Evolutionary conservation across 2,113 vertebrate genomes (phyloP), one percentile per base, ranked within the genome.

Genomic region (Poeciliopsis retropinna): DNA sequence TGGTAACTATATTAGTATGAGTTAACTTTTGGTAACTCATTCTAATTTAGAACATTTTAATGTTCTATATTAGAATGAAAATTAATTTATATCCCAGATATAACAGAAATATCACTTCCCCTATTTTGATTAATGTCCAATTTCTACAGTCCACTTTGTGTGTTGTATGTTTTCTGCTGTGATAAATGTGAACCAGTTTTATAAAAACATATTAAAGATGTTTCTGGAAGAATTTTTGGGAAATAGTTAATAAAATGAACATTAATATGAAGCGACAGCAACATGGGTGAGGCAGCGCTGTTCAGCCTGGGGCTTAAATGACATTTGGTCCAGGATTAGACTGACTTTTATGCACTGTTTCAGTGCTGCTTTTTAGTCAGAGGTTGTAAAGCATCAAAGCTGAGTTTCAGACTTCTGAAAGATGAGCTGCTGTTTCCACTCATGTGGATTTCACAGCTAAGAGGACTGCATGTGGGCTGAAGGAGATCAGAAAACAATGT

Each of bases 341-440:
- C 54, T 2, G 51, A 39, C 64, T 76, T 73, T 67, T 67, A 13
- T 71, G 15, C 60, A 60, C 25, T 32, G 19, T 63, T 1, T 76
- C 73, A 70, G 27, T 29, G n/a, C 31, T 5, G 13, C 11, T 19
- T 69, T 4, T 57, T 71, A 25, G 39, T 73, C 63, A 44, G 25
- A 13, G 30, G 32, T 67, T 44, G 29, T 11, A 29, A 14, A 61
- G 73, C 54, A 76, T 82, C 61, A 84, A 75, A 84, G 73, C 27
- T 22, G 31, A 61, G 51, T n/a, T 60, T 64, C 37, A 37, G 28
- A 47, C 39, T 47, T 68, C 64, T 65, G 64, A 75, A 74, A 72
- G 70, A 73, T 75, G n/a, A 77, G 25, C n/a, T 57, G 57, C 15
- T 64, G 22, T 41, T 74, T 68, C 61, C 32, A 73, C 25, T 29